Conservation (phyloP, 2,113 vertebrate species). For the Lontra canadensis region DNA sequence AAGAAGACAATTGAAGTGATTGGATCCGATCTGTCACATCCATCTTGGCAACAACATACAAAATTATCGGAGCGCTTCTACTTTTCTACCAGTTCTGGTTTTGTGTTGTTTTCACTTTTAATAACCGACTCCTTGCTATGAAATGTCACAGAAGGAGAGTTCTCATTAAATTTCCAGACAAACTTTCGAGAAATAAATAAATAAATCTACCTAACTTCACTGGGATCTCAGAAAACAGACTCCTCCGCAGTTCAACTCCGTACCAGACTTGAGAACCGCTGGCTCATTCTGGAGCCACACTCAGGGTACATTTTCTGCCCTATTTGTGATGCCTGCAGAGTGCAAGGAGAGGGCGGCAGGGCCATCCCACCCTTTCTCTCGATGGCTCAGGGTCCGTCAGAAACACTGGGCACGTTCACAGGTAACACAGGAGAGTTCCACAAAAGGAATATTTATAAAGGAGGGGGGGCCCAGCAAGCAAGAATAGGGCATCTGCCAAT, state of each 20-base stretch:
- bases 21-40: not conserved
- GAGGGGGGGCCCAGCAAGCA: not conserved
- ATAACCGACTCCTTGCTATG: constrained; percentile 7
- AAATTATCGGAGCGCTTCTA: not conserved
- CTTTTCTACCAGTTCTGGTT: not conserved
- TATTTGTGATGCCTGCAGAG: too few relatives aligned
- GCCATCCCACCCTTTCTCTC: not conserved
- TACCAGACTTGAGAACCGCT: not conserved
- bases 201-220: not conserved
- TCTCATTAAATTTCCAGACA: constrained; percentile 34
- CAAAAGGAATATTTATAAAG: not conserved
- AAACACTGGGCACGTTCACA: not conserved
- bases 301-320: not conserved
- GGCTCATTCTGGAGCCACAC: not conserved
- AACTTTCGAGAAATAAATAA: constrained; percentile 31
- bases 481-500: not conserved
- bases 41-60: not conserved
- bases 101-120: constrained; percentile 23
- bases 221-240: not conserved
- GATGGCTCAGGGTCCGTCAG: accelerated
- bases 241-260: not conserved
- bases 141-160: constrained; percentile 10
- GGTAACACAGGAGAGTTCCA: not conserved
- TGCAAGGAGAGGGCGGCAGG: accelerated
- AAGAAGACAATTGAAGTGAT: not conserved